Percentiles rank a stretch among this genome's conserved stretches.
Conservation (phyloP, 2,888 invertebrate species). For the Andrena haemorrhoa region DNA sequence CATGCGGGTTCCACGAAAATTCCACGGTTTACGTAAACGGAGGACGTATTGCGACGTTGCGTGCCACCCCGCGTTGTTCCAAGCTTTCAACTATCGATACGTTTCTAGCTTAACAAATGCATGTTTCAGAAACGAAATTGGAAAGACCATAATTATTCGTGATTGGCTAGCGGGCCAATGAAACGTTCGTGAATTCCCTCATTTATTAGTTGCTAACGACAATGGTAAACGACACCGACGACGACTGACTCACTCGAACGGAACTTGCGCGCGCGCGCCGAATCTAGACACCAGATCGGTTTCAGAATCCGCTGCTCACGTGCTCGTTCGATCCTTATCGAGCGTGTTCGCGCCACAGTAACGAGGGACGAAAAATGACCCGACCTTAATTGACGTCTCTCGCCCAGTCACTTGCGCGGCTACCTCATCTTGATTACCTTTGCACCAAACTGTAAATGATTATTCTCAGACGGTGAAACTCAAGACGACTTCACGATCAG, state of each 20-base stretch:
- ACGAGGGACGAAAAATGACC: constrained; percentile 55
- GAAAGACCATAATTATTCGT: background rate
- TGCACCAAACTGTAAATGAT: background rate
- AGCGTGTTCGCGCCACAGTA: constrained; percentile 11
- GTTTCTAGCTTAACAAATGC: background rate
- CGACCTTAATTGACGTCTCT: constrained; percentile 47
- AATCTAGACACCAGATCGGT: constrained; percentile 65
- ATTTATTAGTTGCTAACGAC: constrained; percentile 10
- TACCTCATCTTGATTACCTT: background rate
- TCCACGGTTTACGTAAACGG: background rate
- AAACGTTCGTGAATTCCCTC: constrained; percentile 18
- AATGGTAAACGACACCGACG: constrained; percentile 27
- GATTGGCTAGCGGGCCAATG: background rate
- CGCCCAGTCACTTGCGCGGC: background rate
- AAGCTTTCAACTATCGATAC: background rate
- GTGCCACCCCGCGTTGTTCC: background rate
- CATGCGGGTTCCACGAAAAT: constrained; percentile 12
- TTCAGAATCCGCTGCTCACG: constrained; percentile 57
- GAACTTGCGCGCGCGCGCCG: constrained; percentile 59
- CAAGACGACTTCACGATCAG: no score
- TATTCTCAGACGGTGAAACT: background rate
- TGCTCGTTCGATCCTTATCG: constrained; percentile 53
- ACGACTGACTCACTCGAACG: constrained; percentile 67
- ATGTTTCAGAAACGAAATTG: background rate
- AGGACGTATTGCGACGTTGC: background rate